Evolutionary conservation across 1,140 invertebrate species (phyloP).

Genomic region (Psix sp.): DNA sequence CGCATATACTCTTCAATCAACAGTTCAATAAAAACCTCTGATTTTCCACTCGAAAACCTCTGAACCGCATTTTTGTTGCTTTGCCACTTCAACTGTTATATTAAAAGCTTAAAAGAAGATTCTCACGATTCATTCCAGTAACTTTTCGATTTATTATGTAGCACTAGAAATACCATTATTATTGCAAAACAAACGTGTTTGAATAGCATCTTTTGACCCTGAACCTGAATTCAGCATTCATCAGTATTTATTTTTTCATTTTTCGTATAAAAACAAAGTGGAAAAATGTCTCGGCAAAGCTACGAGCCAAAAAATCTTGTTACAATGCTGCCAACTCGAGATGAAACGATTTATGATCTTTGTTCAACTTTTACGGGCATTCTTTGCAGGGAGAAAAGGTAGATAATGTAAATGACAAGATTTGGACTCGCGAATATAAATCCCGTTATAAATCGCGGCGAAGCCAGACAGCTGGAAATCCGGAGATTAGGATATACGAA

Average conservation of each 20-base stretch:
- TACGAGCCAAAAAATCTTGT: constrained; percentile 22
- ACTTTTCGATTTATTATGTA: no score
- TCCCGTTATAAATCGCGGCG: constrained; percentile 57
- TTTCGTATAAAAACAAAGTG: no score
- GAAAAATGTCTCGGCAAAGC: background rate
- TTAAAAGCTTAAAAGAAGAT: no score
- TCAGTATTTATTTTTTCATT: no score
- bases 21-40: constrained; percentile 33
- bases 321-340: constrained; percentile 26
- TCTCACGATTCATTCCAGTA: no score
- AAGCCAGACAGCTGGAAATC: constrained; percentile 57
- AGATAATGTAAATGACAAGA: constrained; percentile 61
- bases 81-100: background rate
- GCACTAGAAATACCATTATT: no score
- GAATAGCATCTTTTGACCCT: no score
- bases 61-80: background rate
- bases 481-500: constrained; percentile 59
- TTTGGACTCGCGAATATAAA: constrained; percentile 59
- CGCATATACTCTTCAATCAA: constrained; percentile 30
- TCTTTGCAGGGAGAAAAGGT: constrained; percentile 35
- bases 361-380: constrained; percentile 52
- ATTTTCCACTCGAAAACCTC: constrained; percentile 14
- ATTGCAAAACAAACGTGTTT: no score
- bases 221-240: no score
- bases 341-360: constrained; percentile 60